Base-by-base conservation (phyloP, 92 coral and sea anemone species). In the Actinernus sp. region DNA sequence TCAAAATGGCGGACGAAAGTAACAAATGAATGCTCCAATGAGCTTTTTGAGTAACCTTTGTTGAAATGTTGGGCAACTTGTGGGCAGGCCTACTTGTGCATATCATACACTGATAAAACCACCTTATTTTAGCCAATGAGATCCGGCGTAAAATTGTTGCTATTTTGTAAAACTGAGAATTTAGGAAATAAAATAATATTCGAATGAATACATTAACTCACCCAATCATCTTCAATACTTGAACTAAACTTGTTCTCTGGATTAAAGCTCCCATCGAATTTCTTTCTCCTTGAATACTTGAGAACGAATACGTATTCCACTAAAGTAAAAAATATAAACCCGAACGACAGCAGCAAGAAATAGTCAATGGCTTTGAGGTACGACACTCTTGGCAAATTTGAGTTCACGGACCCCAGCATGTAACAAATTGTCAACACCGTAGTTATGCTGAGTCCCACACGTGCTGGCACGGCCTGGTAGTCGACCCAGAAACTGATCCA, bases 401-500 rank as follows among this genome's bases (percentile, higher is more conserved):
- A 72, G 78, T 93, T 93, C 1, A 93, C 98, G 17, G 91, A 86
- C n/a, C 96, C 91, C 31, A 93, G 54, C 98, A 93, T 93, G 58
- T 93, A 93, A 38, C 95, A 87, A 25, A 93, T 93, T 1, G 98
- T 89, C 16, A 93, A 76, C 11, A 93, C 98, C 20, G 98, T 93
- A 2, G 98, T 93, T 18, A 93, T 93, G 38, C 98, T 88, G 52
- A 93, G 98, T 1, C 98, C 98, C 0, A 91, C 96, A 10, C 98
- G 83, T 12, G 98, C 98, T 1, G 98, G 98, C 4, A 89, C 94
- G 2, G 98, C 96, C 37, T 82, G 89, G 28, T 87, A 88, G 50
- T 89, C 96, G 12, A 93, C 93, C 98, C 98, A 93, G 81, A 93
- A 93, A 24, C 98, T 91, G 17, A 93, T 84, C 98, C 98, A 93